Conservation (phyloP, 2,797 vertebrate genomes). For the Miopithecus talapoin region DNA sequence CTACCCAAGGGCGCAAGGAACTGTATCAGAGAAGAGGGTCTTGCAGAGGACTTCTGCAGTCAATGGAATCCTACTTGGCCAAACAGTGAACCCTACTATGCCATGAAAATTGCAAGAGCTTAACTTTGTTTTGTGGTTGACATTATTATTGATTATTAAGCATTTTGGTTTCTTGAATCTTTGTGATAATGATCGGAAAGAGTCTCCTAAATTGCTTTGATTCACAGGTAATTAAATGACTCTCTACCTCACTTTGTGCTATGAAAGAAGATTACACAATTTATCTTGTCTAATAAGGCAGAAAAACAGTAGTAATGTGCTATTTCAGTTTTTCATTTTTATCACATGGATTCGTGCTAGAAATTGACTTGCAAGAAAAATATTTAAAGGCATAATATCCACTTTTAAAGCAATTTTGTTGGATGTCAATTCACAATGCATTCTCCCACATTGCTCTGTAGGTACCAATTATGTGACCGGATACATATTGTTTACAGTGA, state of each 20-base stretch:
- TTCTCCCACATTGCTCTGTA: neutral
- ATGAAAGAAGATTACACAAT: constrained; percentile 49
- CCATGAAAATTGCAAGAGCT: neutral
- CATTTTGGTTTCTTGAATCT: constrained; percentile 35
- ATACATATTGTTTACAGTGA: neutral
- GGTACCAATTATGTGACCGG: neutral
- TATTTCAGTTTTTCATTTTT: constrained; percentile 4
- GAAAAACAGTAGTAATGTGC: constrained; percentile 44
- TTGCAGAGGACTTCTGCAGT: neutral
- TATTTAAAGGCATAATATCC: neutral
- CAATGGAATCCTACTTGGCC: neutral
- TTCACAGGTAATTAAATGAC: constrained; percentile 63
- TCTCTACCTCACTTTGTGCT: constrained; percentile 11
- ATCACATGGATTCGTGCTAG: neutral
- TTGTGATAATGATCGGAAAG: constrained; percentile 40
- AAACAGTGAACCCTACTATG: neutral
- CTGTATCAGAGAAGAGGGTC: rapidly evolving
- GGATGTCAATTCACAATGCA: neutral
- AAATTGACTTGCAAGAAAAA: constrained; percentile 10
- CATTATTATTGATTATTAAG: constrained; percentile 25
- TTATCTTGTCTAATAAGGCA: constrained; percentile 61
- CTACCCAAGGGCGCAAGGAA: neutral
- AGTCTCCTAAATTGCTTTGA: constrained; percentile 34
- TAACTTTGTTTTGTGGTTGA: neutral
- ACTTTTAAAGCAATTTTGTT: neutral